Evolutionary conservation across 2,797 vertebrate genomes (phyloP).

Genomic region (Bradypus variegatus): DNA sequence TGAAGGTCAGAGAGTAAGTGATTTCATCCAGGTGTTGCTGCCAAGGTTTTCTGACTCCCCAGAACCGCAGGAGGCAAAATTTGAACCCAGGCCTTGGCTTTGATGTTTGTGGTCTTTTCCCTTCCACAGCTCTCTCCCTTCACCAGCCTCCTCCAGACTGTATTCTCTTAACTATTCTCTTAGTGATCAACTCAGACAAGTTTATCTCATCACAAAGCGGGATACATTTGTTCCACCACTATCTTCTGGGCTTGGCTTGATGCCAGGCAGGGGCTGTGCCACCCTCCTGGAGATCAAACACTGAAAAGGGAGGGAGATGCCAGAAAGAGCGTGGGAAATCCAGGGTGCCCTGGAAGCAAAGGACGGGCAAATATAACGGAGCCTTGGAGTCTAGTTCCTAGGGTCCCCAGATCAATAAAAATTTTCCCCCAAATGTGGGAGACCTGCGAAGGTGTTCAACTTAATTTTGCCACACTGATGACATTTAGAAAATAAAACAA

Average conservation of each 20-base stretch:
- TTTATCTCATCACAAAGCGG: not conserved
- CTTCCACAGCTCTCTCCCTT: not conserved
- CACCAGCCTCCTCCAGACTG: not conserved
- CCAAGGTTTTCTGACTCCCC: not conserved
- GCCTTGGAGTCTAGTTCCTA: not conserved
- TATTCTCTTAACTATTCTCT: not conserved
- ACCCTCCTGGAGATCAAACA: not conserved
- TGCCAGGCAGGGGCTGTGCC: not conserved
- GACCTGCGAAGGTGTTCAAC: not conserved
- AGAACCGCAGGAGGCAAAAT: not conserved
- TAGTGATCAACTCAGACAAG: not conserved
- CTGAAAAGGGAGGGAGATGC: not conserved
- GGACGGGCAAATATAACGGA: not conserved
- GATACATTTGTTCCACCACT: not conserved
- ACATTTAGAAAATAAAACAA: not conserved
- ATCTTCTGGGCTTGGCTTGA: not conserved
- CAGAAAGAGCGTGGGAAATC: not conserved
- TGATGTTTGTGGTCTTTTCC: not conserved
- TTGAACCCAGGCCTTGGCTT: not conserved
- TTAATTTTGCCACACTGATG: not conserved
- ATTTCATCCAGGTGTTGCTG: not conserved
- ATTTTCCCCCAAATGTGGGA: not conserved
- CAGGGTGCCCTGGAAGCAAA: not conserved
- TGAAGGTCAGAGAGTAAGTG: not conserved
- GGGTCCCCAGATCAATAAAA: not conserved